Evolutionary conservation across 1,140 invertebrate species (phyloP).

Genomic region (Dendroctonus ponderosae): DNA sequence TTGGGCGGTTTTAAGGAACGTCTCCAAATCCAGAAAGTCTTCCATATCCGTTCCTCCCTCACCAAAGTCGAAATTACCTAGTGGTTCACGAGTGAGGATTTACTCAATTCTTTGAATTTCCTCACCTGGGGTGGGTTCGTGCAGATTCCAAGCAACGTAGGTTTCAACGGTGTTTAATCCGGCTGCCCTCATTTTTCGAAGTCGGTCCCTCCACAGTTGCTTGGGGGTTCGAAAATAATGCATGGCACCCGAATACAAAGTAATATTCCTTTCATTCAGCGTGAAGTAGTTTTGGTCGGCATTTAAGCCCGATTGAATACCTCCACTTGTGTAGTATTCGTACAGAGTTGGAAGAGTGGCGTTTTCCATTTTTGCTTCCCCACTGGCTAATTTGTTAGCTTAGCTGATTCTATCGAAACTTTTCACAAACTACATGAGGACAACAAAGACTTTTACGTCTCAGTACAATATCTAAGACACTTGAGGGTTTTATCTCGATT

Average conservation of each 20-base stretch:
- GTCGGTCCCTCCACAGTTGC: conserved; percentile 43
- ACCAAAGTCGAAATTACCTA: conserved; percentile 66
- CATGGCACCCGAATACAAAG: conserved; percentile 70
- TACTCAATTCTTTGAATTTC: too few relatives aligned
- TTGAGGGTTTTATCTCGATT: too few relatives aligned
- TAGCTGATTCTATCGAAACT: too few relatives aligned
- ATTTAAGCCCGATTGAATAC: conserved; percentile 39
- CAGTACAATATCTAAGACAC: too few relatives aligned
- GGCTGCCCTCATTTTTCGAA: conserved; percentile 45
- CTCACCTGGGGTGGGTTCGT: conserved; percentile 64
- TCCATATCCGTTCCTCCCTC: conserved; percentile 67
- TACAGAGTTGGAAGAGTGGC: conserved; percentile 38
- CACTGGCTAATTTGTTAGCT: too few relatives aligned
- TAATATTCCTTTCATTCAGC: conserved; percentile 43
- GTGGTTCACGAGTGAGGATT: conserved; percentile 20
- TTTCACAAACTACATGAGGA: too few relatives aligned
- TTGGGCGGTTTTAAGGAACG: conserved; percentile 78
- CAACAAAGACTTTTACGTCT: too few relatives aligned
- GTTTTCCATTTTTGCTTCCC: too few relatives aligned
- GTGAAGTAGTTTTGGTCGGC: conserved; percentile 41
- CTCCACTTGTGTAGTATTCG: conserved; percentile 44
- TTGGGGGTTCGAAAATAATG: conserved; percentile 88
- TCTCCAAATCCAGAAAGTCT: conserved; percentile 54
- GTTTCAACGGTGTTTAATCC: conserved; percentile 89
- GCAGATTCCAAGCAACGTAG: conserved; percentile 93